These are phyloP conservation scores for Halesus radiatus DNA, from an alignment of 1,140 invertebrate genomes.

Conservation along the genomic window DNA sequence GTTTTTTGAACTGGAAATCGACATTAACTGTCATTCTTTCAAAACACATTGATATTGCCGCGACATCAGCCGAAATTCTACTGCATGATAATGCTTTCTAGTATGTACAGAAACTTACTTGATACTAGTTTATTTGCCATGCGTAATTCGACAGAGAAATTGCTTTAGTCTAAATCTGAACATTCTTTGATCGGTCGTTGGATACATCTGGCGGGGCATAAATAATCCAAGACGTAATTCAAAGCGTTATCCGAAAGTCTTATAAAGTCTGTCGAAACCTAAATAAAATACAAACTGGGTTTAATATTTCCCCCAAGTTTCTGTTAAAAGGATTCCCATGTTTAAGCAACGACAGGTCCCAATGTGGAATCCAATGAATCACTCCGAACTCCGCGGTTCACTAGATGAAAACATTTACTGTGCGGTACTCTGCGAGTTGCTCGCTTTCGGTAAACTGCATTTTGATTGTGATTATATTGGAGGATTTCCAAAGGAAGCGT, in stretches of 20 bases:
- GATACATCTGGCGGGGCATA: too few species aligned
- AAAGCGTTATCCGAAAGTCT: background rate
- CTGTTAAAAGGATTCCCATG: conserved; percentile 9
- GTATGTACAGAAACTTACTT: too few species aligned
- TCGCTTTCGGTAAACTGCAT: conserved; percentile 13
- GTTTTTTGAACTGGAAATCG: too few species aligned
- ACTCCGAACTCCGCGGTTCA: background rate
- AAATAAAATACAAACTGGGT: background rate
- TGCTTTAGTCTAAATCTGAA: background rate
- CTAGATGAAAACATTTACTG: conserved; percentile 18
- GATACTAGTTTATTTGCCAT: background rate
- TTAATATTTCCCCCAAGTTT: background rate
- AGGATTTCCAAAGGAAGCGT: background rate
- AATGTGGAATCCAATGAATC: conserved; percentile 13
- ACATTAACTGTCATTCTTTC: too few species aligned
- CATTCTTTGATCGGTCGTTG: too few species aligned
- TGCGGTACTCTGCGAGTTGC: background rate
- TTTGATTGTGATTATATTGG: conserved; percentile 26
- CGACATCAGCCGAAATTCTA: too few species aligned
- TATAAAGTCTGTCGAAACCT: background rate
- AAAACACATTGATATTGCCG: too few species aligned
- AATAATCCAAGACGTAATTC: background rate
- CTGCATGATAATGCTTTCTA: too few species aligned
- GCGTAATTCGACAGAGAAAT: background rate
- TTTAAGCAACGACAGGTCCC: background rate